Base-by-base conservation (phyloP, 2,113 vertebrate genomes). In the Zonotrichia leucophrys region DNA sequence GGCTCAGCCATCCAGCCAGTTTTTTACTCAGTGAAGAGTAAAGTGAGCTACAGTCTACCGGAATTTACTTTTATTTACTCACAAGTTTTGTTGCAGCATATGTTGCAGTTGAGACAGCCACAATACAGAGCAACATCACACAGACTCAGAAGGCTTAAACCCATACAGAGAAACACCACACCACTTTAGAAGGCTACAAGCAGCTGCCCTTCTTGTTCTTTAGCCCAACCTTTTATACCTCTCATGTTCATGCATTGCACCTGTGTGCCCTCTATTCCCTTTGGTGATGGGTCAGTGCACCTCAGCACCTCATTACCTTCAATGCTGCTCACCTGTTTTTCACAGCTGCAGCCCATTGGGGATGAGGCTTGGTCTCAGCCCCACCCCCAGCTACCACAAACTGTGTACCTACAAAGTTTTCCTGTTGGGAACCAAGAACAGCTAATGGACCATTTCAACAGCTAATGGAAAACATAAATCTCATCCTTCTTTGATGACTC, bases 401-500 rank as follows among this genome's bases (percentile, higher is more conserved):
- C 58, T 60, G 58, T 37, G 35, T 60, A 8, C 15, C 58, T 60
- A 37, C 58, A 37, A 21, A 49, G 20, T 69, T 79, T 90, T 93
- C 60, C 62, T 89, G 50, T 62, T 56, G 60, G 25, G 78, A 39
- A 50, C 47, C 35, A 42, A 77, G 63, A 69, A 69, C 7, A 69
- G 12, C 55, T 83, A 83, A 90, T 94, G 85, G 83, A 72, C 63
- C 52, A 52, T 90, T 95, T 85, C 73, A 87, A 75, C 33, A 92
- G 44, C 53, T 95, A 92, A 95, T 70, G 44, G 90, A 76, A 87
- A 81, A 59, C 62, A 76, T 66, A 94, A 93, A 95, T 92, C 70
- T 92, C 25, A 17, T 52, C 23, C 27, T 82, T 62, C 52, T 72
- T 83, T 68, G 37, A 78, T 24, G 14, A 22, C 58, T 67, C 53